These are phyloP conservation scores for Falco columbarius DNA, from an alignment of 2,797 vertebrate genomes.

Conservation along the genomic window DNA sequence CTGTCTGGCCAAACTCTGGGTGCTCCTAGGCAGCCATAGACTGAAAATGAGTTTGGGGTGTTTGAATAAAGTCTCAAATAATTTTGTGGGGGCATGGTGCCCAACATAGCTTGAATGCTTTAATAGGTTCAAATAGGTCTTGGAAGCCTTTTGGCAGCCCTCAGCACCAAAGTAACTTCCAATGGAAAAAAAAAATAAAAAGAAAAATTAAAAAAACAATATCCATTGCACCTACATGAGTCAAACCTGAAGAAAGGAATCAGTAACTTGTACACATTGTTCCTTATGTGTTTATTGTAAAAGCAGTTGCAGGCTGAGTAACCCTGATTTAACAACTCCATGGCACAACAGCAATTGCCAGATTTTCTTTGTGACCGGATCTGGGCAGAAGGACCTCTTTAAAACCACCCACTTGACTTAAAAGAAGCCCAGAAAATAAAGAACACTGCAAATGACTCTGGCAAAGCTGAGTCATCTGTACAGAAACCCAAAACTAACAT, in stretches of 20 bases:
- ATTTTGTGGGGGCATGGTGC: not conserved
- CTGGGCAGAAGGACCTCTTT: not conserved
- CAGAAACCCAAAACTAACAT: not conserved
- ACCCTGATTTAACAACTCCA: not conserved
- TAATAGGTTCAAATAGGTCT: not conserved
- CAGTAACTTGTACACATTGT: fast-evolving
- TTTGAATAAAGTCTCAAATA: not conserved
- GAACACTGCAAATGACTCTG: not conserved
- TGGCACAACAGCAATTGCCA: not conserved
- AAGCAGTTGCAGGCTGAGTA: not conserved
- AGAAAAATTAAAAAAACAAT: not conserved
- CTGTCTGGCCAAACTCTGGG: not conserved
- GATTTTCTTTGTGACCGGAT: not conserved
- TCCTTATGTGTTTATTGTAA: not conserved
- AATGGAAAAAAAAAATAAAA: not conserved
- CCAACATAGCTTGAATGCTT: not conserved
- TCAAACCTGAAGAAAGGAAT: not conserved
- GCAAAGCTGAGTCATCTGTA: not conserved
- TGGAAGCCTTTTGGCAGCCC: not conserved
- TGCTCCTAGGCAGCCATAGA: not conserved
- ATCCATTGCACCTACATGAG: not conserved
- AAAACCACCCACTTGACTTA: not conserved
- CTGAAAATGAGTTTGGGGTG: not conserved
- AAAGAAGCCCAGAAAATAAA: not conserved
- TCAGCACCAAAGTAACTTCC: not conserved